These are phyloP conservation scores for Rhinogobio ventralis DNA, from an alignment of 2,797 vertebrate species.

Conservation along the genomic window DNA sequence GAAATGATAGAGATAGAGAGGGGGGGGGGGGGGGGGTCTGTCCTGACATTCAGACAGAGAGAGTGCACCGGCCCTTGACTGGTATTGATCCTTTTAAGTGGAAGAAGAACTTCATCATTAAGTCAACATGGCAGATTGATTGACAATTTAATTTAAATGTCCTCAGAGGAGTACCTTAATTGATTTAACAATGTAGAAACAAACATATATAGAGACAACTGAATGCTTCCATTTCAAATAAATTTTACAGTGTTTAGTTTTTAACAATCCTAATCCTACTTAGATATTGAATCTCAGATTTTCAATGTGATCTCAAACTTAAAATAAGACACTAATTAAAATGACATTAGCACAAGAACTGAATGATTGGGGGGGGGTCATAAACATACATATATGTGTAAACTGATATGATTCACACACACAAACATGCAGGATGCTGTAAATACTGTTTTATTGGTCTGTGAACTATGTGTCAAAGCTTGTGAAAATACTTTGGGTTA, in stretches of 20 bases:
- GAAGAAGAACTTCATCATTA: constrained; percentile 37
- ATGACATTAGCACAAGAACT: not conserved
- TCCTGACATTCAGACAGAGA: constrained; percentile 78
- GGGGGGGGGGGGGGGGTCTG: not conserved
- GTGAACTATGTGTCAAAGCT: constrained; percentile 67
- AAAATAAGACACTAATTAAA: not conserved
- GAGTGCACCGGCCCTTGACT: constrained; percentile 17
- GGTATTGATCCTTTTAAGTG: constrained; percentile 38
- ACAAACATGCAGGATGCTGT: constrained; percentile 35
- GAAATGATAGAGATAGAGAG: not conserved
- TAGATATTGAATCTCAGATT: not conserved
- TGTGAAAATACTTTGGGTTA: constrained; percentile 69
- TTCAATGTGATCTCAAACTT: not conserved
- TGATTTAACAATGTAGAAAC: constrained; percentile 52
- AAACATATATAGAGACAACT: not conserved
- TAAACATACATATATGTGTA: constrained; percentile 11
- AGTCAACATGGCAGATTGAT: constrained; percentile 58
- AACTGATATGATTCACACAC: constrained; percentile 2
- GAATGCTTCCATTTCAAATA: not conserved
- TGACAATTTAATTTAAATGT: constrained; percentile 36
- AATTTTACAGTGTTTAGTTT: not conserved
- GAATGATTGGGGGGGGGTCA: not conserved
- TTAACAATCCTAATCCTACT: not conserved
- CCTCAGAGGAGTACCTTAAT: constrained; percentile 48
- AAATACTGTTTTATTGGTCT: constrained; percentile 62